These are phyloP conservation scores for Arrhamphus sclerolepis DNA, from an alignment of 2,797 vertebrate genomes.

Conservation along the genomic window DNA sequence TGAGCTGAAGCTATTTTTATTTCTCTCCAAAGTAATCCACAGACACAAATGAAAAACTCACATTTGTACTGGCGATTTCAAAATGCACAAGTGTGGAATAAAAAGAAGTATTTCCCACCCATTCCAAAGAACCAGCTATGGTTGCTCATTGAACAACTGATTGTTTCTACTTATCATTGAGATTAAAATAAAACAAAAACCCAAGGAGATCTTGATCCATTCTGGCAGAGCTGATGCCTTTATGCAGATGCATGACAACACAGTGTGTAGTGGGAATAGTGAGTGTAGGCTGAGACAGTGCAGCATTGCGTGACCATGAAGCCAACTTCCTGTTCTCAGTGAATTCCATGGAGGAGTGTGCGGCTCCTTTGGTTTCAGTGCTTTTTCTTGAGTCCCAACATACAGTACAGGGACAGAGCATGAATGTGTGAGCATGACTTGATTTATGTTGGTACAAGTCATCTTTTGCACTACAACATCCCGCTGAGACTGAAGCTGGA, in stretches of 20 bases:
- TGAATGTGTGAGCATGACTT: conserved; percentile 27
- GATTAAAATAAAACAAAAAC: conserved; percentile 1
- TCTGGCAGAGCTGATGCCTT: conserved; percentile 26
- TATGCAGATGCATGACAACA: conserved; percentile 50
- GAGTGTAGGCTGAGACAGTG: conserved; percentile 53
- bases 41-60: conserved; percentile 12
- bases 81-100: background rate
- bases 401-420: conserved; percentile 1
- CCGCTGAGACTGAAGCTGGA: conserved; percentile 54
- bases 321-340: conserved; percentile 77
- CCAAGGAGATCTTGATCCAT: conserved; percentile 10
- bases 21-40: background rate
- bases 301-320: conserved; percentile 76
- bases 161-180: conserved; percentile 4
- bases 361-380: conserved; percentile 74
- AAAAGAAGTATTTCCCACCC: background rate
- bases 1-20: conserved; percentile 1
- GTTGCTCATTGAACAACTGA: background rate
- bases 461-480: conserved; percentile 54
- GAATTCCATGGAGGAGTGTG: conserved; percentile 77
- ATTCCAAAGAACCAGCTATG: background rate
- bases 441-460: conserved; percentile 72
- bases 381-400: conserved; percentile 70
- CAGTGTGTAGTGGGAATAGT: conserved; percentile 59
- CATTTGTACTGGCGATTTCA: background rate